Evolutionary conservation across 2,797 vertebrate genomes (phyloP).

Genomic region (Sandelia bainsii): DNA sequence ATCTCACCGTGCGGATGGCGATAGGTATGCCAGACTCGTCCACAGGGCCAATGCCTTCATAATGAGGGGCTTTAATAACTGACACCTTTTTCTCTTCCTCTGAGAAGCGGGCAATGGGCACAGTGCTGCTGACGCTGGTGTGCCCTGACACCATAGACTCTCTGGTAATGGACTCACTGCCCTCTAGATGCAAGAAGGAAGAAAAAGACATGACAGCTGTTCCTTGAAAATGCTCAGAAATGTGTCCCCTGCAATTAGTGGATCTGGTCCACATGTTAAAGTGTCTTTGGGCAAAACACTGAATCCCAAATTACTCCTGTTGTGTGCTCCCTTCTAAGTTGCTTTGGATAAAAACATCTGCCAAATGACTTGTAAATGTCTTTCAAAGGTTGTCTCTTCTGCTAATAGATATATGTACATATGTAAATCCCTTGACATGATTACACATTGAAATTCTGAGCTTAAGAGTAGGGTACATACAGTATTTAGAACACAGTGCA

Average conservation of each 20-base stretch:
- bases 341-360: too few species aligned
- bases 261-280: not conserved
- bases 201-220: not conserved
- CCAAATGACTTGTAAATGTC: too few species aligned
- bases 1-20: slow-evolving; percentile 97
- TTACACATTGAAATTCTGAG: too few species aligned
- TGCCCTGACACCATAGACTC: slow-evolving; percentile 87
- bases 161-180: slow-evolving; percentile 87
- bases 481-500: too few species aligned
- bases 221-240: not conserved
- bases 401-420: slow-evolving; percentile 17
- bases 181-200: slow-evolving; percentile 80
- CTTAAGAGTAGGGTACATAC: too few species aligned
- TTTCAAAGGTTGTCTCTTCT: slow-evolving; percentile 2
- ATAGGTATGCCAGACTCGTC: slow-evolving; percentile 98
- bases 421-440: too few species aligned
- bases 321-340: too few species aligned
- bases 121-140: slow-evolving; percentile 83
- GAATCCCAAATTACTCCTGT: too few species aligned
- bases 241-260: slow-evolving; percentile 13
- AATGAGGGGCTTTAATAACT: slow-evolving; percentile 96
- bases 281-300: too few species aligned
- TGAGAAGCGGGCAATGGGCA: slow-evolving; percentile 93
- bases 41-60: slow-evolving; percentile 96
- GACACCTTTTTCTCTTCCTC: slow-evolving; percentile 97